These are phyloP conservation scores for Cyrtodaria siliqua DNA, from an alignment of 2,888 invertebrate genomes.

Conservation along the genomic window DNA sequence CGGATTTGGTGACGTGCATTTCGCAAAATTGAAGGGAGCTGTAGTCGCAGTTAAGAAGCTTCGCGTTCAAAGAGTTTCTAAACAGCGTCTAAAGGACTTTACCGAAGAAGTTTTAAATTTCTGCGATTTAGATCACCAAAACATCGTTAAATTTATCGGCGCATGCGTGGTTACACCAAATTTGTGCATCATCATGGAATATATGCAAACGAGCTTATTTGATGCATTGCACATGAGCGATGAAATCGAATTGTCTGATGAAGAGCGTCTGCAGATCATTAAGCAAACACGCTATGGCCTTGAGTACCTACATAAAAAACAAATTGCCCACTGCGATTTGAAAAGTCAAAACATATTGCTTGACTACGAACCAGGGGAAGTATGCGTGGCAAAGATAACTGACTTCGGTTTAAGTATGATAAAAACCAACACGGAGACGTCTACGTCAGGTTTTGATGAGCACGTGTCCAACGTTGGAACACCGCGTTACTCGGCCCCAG, in stretches of 20 bases:
- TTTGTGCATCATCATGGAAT: conserved; percentile 61
- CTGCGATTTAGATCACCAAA: conserved; percentile 54
- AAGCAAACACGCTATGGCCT: conserved; percentile 45
- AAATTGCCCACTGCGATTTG: conserved; percentile 66
- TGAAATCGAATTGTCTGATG: conserved; percentile 46
- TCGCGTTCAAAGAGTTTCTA: conserved; percentile 34
- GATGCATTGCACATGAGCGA: conserved; percentile 50
- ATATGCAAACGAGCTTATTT: conserved; percentile 59
- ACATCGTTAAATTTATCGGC: conserved; percentile 58
- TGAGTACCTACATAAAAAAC: conserved; percentile 52
- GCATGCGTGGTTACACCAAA: conserved; percentile 52
- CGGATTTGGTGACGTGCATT: conserved; percentile 56
- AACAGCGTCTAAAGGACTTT: conserved; percentile 38
- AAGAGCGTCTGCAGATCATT: conserved; percentile 49
- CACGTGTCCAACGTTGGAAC: conserved; percentile 48
- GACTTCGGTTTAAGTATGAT: conserved; percentile 70
- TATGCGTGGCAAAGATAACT: conserved; percentile 55
- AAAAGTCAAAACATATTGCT: conserved; percentile 64
- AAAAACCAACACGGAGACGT: conserved; percentile 47
- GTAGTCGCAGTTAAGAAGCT: conserved; percentile 63
- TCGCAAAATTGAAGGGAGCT: conserved; percentile 51
- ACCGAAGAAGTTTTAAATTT: conserved; percentile 40
- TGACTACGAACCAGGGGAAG: conserved; percentile 22
- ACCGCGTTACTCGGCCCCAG: conserved; percentile 59
- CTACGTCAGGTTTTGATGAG: conserved; percentile 16